Evolutionary conservation across 2,113 vertebrate species (phyloP), one percentile per base, ranked within the genome.

Genomic region (Saimiri boliviensis): DNA sequence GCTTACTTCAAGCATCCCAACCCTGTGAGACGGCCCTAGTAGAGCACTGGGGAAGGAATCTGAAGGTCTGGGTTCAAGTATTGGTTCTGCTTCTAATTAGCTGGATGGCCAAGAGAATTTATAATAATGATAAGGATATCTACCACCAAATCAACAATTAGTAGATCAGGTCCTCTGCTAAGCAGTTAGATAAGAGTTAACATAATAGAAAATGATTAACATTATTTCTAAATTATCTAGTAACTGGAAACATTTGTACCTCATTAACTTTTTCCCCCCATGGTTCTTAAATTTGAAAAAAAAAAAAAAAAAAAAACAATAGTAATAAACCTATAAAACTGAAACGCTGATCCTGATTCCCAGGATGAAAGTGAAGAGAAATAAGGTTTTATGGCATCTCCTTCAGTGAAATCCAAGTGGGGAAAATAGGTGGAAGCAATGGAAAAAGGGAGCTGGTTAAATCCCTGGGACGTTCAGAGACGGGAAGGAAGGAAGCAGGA

Each of bases 251-350:
- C 35, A 60, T 40, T 87, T 68, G 68, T 56, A 63, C 37, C 47
- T 83, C n/a, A 74, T 80, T 89, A 85, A 92, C 45, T 40, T 82
- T 74, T 86, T 91, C 37, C 1, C 5, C 27, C 19, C 12, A 23
- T 70, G 6, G 27, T 91, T 84, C 54, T 95, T 85, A 82, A 30
- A 77, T 86, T 74, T 82, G 32, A 82, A 90, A 95, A 84, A 13
- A 71, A 66, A 82, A 66, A 6, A 27, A 82, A 90, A 95, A 84
- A 13, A 71, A 66, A 82, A 66, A 6, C 10, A 74, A n/a, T 14
- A 66, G 54, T 56, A 82, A 56, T 4, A 79, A 88, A 77, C 9
- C 17, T 27, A 74, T 74, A 74, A 58, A 70, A 79, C 13, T 20
- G 20, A 85, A 95, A 95, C n/a, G 0, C 0, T 45, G 42, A 71